Conservation (phyloP, 2,888 invertebrate genomes). For the Girardia tigrina region DNA sequence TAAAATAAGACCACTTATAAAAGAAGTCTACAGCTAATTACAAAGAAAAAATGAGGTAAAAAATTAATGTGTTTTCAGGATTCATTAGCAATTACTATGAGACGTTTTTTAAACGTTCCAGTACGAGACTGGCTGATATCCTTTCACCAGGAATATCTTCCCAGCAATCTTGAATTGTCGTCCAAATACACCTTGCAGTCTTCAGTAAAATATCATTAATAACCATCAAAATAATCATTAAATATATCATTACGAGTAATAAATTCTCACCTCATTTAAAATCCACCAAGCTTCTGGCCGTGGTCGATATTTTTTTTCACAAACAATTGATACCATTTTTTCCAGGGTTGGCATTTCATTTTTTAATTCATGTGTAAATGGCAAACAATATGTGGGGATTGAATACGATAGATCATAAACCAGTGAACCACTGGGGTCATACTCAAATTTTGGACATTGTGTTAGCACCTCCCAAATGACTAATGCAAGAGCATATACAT, state of each 20-base stretch:
- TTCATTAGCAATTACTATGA: background rate
- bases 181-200: background rate
- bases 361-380: background rate
- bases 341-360: slow-evolving; percentile 9
- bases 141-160: background rate
- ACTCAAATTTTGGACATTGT: background rate
- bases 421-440: background rate
- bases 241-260: background rate
- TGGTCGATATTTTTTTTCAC: background rate
- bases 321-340: background rate
- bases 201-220: background rate
- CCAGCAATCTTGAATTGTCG: slow-evolving; percentile 8
- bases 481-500: background rate
- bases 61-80: background rate
- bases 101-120: background rate
- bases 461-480: background rate
- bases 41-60: background rate
- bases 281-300: slow-evolving; percentile 14
- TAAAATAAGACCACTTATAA: background rate
- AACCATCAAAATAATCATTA: background rate
- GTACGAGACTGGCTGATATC: background rate
- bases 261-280: background rate
- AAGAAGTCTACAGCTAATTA: background rate
- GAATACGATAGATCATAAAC: background rate
- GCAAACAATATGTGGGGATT: background rate